phyloP scores from a whole-genome alignment of 2,888 invertebrate species.

The Perithous albicinctus region DNA sequence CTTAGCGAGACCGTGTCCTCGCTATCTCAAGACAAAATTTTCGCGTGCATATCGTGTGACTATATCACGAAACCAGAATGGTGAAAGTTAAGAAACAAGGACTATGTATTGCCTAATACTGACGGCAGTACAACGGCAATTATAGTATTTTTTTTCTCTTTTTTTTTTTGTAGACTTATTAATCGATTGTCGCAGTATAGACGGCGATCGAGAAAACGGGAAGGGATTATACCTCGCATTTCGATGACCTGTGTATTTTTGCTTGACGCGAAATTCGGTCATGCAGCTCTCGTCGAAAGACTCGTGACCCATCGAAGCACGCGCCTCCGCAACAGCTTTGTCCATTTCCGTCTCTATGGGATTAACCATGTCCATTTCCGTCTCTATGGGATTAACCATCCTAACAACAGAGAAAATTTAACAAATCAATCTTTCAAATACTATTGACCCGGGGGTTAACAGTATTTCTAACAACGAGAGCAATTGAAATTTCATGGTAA shows the following conservation, averaged over 20 bases:
- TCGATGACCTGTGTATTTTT: slow-evolving; percentile 91
- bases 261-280: slow-evolving; percentile 86
- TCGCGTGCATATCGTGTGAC: slow-evolving; percentile 20
- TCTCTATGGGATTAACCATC: slow-evolving; percentile 82
- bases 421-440: background rate
- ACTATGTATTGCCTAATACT: background rate
- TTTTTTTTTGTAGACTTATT: slow-evolving; percentile 11
- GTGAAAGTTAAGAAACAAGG: slow-evolving; percentile 28
- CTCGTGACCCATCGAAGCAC: slow-evolving; percentile 75
- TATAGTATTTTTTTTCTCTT: background rate
- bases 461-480: no score
- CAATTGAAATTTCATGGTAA: no score
- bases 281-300: slow-evolving; percentile 75
- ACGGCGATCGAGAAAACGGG: slow-evolving; percentile 35
- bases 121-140: slow-evolving; percentile 20
- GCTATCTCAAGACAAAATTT: slow-evolving; percentile 3
- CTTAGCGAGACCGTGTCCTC: slow-evolving; percentile 1
- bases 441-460: no score
- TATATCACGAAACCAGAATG: slow-evolving; percentile 18
- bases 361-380: slow-evolving; percentile 81
- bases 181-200: slow-evolving; percentile 2
- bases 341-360: slow-evolving; percentile 82
- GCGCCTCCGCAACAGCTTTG: slow-evolving; percentile 79
- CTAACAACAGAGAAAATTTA: slow-evolving; percentile 24
- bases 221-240: slow-evolving; percentile 88